Evolutionary conservation across 2,113 vertebrate genomes (phyloP), one percentile per base, ranked within the genome.

Genomic region (Phocoena phocoena): DNA sequence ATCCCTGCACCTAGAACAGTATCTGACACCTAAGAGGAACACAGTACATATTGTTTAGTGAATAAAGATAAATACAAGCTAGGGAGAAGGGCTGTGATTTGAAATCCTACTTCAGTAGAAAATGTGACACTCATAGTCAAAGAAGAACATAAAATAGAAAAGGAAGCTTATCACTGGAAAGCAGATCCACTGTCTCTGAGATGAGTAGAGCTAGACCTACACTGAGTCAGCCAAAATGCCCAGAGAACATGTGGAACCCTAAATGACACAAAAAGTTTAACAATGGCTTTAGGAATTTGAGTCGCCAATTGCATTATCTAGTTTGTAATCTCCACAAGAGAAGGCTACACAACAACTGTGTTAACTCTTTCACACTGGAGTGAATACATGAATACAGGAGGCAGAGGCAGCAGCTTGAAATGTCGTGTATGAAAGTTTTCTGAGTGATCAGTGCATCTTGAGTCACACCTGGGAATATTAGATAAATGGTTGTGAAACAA

Each of bases 151-250:
- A 50, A 87, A 60, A 88, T 14, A 80, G 12, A 65, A 95, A 80
- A 62, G 14, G 3, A 82, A 93, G 6, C 41, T 90, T 21, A 28
- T 31, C n/a, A 94, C 77, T 44, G 31, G n/a, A 83, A 93, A 82
- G 21, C 1, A 10, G 11, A 58, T 36, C 25, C 14, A 25, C 33
- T 81, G 9, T 82, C 62, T 73, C 79, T 91, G 41, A 71, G 21
- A 53, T 10, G 3, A 2, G 1, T 1, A 41, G 0, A 87, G 68
- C 33, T 55, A 6, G n/a, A 62, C 1, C 13, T 33, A 58, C 1
- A 13, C 1, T 0, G 1, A 71, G 20, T 36, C 1, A 21, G 3
- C 26, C 4, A 8, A 58, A 92, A 17, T 18, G 3, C 36, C 14
- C 79, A 87, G 36, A 88, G 3, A 21, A 62, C 55, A 71, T 81